phyloP scores from a whole-genome alignment of 2,113 vertebrate genomes.

The Melanotaenia duboulayi region DNA sequence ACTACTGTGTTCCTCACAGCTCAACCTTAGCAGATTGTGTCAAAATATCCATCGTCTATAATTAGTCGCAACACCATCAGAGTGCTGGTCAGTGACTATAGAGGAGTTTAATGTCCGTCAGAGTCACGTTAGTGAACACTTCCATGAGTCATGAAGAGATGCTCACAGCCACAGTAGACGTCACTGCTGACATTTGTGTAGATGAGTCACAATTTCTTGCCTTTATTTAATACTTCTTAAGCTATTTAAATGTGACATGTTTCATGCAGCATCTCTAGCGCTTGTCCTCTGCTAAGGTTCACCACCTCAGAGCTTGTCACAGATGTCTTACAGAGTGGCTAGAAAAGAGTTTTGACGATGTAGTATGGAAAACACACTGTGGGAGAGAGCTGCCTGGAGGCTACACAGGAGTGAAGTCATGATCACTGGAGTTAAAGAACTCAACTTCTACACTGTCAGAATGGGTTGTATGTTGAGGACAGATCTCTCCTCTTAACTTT shows the following conservation, averaged over 20 bases:
- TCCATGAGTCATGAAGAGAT: conserved; percentile 68
- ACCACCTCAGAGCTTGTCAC: conserved; percentile 15
- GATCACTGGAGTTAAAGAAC: conserved; percentile 36
- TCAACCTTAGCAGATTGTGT: conserved; percentile 22
- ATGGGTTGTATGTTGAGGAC: conserved; percentile 27
- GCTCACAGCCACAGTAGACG: conserved; percentile 60
- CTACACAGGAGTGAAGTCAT: conserved; percentile 44
- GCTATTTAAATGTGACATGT: conserved; percentile 32
- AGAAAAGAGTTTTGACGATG: conserved; percentile 44
- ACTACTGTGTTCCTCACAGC: conserved; percentile 20
- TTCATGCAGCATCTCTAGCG: conserved; percentile 21
- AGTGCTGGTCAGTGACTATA: conserved; percentile 25
- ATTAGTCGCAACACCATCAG: conserved; percentile 33
- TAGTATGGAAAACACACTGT: conserved; percentile 27
- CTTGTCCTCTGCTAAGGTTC: not conserved
- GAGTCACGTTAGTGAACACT: conserved; percentile 38
- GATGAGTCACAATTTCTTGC: conserved; percentile 70
- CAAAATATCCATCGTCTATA: conserved; percentile 33
- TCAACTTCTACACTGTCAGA: conserved; percentile 37
- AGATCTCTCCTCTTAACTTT: conserved; percentile 3
- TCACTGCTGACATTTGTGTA: conserved; percentile 77
- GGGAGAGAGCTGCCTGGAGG: conserved; percentile 39
- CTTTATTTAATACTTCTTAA: conserved; percentile 49
- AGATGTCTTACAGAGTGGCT: conserved; percentile 40
- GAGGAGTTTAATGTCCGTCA: conserved; percentile 55